Conservation (phyloP, 2,113 vertebrate genomes). For the Tautogolabrus adspersus region DNA sequence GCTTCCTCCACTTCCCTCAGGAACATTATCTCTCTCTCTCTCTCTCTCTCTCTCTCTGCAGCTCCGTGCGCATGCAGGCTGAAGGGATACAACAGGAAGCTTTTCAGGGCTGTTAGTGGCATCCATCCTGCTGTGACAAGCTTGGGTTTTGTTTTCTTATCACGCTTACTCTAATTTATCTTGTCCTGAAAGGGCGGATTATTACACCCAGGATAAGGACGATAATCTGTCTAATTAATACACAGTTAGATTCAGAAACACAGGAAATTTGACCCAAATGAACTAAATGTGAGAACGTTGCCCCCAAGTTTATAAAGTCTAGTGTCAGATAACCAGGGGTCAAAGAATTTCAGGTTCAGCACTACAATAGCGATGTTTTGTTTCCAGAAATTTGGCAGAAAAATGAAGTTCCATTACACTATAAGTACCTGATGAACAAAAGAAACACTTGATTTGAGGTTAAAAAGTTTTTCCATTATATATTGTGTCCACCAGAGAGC, state of each 20-base stretch:
- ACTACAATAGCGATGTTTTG: too few species aligned
- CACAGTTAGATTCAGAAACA: slow-evolving; percentile 39
- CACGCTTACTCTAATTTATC: slow-evolving; percentile 49
- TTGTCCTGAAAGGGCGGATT: slow-evolving; percentile 43
- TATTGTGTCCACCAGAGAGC: neutral
- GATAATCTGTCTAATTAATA: slow-evolving; percentile 57
- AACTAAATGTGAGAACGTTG: slow-evolving; percentile 60
- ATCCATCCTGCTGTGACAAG: slow-evolving; percentile 64
- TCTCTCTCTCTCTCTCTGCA: slow-evolving; percentile 37
- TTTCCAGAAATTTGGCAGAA: too few species aligned
- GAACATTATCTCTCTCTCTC: slow-evolving; percentile 34
- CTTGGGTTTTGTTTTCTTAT: slow-evolving; percentile 58
- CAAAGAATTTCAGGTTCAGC: too few species aligned
- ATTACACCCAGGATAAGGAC: slow-evolving; percentile 43
- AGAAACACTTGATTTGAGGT: neutral
- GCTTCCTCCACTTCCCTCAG: slow-evolving; percentile 41
- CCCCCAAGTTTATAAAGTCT: slow-evolving; percentile 4
- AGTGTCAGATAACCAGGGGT: neutral
- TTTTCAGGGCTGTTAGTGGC: slow-evolving; percentile 49
- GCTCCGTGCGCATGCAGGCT: slow-evolving; percentile 11
- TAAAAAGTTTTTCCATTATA: neutral
- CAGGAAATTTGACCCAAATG: slow-evolving; percentile 29
- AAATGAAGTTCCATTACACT: too few species aligned
- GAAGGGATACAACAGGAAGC: slow-evolving; percentile 30
- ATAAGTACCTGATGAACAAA: neutral